Percentiles rank a stretch among this genome's conserved stretches.
These are phyloP conservation scores for Chloebia gouldiae DNA, from an alignment of 2,113 vertebrate species.

Conservation along the genomic window DNA sequence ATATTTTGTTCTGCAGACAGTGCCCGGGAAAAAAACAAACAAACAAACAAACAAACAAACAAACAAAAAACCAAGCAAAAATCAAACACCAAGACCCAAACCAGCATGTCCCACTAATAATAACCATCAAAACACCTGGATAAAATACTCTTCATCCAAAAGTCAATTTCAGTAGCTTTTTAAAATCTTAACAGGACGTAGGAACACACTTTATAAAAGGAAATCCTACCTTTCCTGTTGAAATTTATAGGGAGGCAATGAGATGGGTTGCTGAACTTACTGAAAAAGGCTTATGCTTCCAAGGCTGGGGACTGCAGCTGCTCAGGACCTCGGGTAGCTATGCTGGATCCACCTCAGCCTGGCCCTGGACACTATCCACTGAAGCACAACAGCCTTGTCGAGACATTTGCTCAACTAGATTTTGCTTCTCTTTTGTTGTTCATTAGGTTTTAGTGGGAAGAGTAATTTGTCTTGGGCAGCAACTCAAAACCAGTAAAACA, in stretches of 20 bases:
- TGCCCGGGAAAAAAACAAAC: background rate
- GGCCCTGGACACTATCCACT: background rate
- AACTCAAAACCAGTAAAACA: background rate
- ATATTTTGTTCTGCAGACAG: background rate
- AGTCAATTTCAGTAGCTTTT: accelerated
- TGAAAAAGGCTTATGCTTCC: background rate
- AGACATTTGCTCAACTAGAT: background rate
- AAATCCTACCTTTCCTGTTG: background rate
- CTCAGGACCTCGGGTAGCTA: background rate
- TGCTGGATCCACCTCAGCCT: background rate
- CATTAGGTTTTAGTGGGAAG: background rate
- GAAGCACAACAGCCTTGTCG: background rate
- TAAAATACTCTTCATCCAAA: background rate
- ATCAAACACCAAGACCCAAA: background rate
- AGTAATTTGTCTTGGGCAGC: background rate
- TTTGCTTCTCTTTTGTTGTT: background rate
- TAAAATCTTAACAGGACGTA: background rate
- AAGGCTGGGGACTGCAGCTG: background rate
- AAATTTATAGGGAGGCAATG: background rate
- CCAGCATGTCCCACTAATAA: background rate
- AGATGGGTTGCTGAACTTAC: background rate
- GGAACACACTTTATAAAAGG: background rate
- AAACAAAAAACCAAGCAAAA: background rate
- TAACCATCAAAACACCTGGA: background rate
- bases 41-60: no score